Conservation (phyloP, 2,888 invertebrate species). For the Eilema griseolum region DNA sequence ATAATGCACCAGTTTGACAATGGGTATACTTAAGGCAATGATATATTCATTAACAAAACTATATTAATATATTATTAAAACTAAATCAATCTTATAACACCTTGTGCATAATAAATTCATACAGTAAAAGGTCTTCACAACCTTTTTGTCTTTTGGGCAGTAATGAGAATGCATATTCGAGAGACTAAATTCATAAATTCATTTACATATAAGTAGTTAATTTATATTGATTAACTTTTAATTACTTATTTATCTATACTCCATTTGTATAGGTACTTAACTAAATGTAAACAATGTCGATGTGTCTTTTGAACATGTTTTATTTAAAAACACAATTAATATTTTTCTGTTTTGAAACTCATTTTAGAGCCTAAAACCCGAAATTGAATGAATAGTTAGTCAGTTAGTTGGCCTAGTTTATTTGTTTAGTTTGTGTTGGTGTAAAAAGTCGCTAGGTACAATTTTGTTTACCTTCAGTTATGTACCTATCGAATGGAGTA, state of each 20-base stretch:
- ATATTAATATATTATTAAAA: not conserved
- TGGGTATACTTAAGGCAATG: not conserved
- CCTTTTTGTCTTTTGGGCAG: not conserved
- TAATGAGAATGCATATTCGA: not conserved
- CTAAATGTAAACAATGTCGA: too few relatives aligned
- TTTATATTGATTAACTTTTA: not conserved
- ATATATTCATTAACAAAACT: not conserved
- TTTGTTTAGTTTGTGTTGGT: too few relatives aligned
- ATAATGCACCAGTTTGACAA: not conserved
- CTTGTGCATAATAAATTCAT: not conserved
- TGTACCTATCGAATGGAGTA: too few relatives aligned
- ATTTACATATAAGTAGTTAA: not conserved
- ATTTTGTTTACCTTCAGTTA: too few relatives aligned
- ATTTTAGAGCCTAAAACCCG: too few relatives aligned
- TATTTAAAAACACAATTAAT: too few relatives aligned
- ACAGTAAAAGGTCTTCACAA: not conserved
- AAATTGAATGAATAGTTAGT: too few relatives aligned
- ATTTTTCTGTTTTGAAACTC: too few relatives aligned
- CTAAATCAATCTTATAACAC: not conserved
- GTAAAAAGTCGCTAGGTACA: too few relatives aligned
- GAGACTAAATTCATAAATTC: not conserved
- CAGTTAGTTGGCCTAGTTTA: too few relatives aligned
- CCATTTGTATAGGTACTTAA: too few relatives aligned
- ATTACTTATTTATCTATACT: not conserved
- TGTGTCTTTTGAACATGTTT: too few relatives aligned